A percentile compares a stretch with the other conserved stretches of the same genome.
Evolutionary conservation across 2,797 vertebrate genomes (phyloP).

Genomic region (Gastrophryne carolinensis): DNA sequence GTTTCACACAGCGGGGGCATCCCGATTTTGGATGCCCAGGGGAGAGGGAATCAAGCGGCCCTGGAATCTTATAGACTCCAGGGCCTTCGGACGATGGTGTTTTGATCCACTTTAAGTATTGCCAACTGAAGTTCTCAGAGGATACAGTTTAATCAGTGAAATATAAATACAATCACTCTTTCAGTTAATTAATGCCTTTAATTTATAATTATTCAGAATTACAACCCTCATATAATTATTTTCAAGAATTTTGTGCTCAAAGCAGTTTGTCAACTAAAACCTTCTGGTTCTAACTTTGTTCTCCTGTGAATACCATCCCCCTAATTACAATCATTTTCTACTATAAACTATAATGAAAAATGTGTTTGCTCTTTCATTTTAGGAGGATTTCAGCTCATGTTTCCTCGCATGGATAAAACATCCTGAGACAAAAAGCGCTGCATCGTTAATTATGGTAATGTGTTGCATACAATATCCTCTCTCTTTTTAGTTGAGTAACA

Average conservation of each 20-base stretch:
- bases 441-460: constrained; percentile 24
- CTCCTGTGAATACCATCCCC: constrained; percentile 56
- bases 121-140: constrained; percentile 53
- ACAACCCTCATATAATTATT: constrained; percentile 54
- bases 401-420: constrained; percentile 59
- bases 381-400: constrained; percentile 56
- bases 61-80: too few relatives aligned
- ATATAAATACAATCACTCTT: constrained; percentile 56
- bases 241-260: constrained; percentile 54
- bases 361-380: constrained; percentile 56
- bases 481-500: not conserved
- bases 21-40: too few relatives aligned
- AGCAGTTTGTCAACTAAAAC: constrained; percentile 61
- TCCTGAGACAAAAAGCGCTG: not conserved
- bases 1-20: too few relatives aligned
- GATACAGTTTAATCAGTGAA: constrained; percentile 51
- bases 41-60: too few relatives aligned
- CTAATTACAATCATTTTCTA: constrained; percentile 62
- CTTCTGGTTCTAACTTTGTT: constrained; percentile 60
- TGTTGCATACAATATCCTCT: constrained; percentile 18
- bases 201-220: constrained; percentile 59
- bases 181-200: constrained; percentile 60
- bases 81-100: too few relatives aligned
- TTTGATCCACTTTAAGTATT: too few relatives aligned
- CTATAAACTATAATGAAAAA: constrained; percentile 57